A percentile compares a stretch with the other conserved stretches of the same genome.
Evolutionary conservation across 2,888 invertebrate species (phyloP).

Genomic region (Trissoscelio sp.): DNA sequence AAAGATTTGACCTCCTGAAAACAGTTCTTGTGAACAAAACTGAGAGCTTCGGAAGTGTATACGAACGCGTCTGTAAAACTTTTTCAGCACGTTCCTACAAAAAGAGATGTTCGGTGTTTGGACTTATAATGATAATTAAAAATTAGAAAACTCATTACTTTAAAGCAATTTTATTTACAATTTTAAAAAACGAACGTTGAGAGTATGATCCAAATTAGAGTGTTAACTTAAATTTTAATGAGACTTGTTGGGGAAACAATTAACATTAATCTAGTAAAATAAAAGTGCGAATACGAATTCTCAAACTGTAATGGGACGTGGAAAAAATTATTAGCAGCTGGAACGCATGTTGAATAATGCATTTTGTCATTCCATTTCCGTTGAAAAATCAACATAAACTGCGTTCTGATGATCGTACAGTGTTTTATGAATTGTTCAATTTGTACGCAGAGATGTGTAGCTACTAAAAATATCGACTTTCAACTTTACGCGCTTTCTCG

Average conservation of each 20-base stretch:
- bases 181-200: neutral
- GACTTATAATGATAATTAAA: slow-evolving; percentile 26
- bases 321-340: neutral
- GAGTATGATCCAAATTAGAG: slow-evolving; percentile 8
- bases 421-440: slow-evolving; percentile 35
- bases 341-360: neutral
- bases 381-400: slow-evolving; percentile 1
- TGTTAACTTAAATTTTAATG: slow-evolving; percentile 10
- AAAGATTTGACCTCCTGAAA: slow-evolving; percentile 28
- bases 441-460: slow-evolving; percentile 17
- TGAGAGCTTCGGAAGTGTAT: neutral
- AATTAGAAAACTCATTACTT: slow-evolving; percentile 13
- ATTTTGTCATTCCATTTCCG: neutral
- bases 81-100: neutral
- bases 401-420: neutral
- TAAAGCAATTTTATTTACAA: slow-evolving; percentile 20
- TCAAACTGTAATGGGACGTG: neutral
- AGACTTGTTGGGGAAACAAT: slow-evolving; percentile 1
- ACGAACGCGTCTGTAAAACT: neutral
- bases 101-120: neutral
- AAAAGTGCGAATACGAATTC: neutral
- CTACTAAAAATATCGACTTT: slow-evolving; percentile 49
- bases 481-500: slow-evolving; percentile 34
- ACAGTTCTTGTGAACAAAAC: slow-evolving; percentile 17
- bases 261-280: slow-evolving; percentile 3